Base-by-base conservation (phyloP, 2,113 vertebrate species). In the Hippocampus barbouri region DNA sequence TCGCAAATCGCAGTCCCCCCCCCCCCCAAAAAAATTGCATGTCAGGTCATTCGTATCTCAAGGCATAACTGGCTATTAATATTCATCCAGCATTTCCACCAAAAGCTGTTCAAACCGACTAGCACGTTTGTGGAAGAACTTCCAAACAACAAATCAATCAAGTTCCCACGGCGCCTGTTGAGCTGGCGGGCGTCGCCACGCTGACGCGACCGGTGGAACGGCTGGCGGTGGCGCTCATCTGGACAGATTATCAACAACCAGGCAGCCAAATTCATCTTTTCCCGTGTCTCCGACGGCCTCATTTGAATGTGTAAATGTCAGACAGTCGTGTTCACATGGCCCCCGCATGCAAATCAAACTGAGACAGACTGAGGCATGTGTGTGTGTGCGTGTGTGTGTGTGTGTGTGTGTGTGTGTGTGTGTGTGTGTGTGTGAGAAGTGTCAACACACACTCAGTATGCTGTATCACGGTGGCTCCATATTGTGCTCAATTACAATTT, bases 221-320 rank as follows among this genome's bases (percentile, higher is more conserved):
- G 15, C 23, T 59, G 18, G 34, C 47, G 10, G 3, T 6, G 38
- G 61, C 34, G 34, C 34, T 21, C 61, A 63, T 63, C 61, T 63
- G 61, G 1, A 20, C 18, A 40, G 61, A 63, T 63, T 63, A 63
- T 63, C 34, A 40, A n/a, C 30, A 21, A 63, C 34, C 61, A 12
- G 56, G 56, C 56, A 27, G 23, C 34, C 18, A 63, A 41, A 63
- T 59, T 59, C 4, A 59, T 40, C 59, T 34, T 34, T 11, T 63
- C 34, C 21, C 20, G 18, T 3, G 40, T 23, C 40, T 65, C 62
- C 40, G 40, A 45, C 62, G 62, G 40, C 40, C 43, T 14, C 21
- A 65, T 65, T 65, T 65, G 62, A 65, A 65, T 65, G 62, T 40
- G 62, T 45, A 65, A 65, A 65, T 65, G 62, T 65, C 62, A 43